phyloP scores from a whole-genome alignment of 2,888 invertebrate genomes.

The Campaea margaritaria region DNA sequence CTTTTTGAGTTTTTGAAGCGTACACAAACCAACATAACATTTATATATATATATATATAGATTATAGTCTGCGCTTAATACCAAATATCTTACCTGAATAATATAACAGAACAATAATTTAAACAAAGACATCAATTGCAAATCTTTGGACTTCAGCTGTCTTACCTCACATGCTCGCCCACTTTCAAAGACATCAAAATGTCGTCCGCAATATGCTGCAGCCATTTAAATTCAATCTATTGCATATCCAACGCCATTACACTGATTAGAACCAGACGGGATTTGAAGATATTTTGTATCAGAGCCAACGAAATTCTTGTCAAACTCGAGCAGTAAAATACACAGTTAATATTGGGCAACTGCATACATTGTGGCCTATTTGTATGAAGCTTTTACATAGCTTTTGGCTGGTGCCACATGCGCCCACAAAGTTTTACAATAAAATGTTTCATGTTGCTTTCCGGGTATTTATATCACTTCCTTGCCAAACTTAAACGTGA shows the following conservation, averaged over 20 bases:
- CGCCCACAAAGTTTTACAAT: slow-evolving; percentile 43
- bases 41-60: too few relatives aligned
- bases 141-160: slow-evolving; percentile 12
- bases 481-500: slow-evolving; percentile 10
- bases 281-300: slow-evolving; percentile 34
- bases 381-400: slow-evolving; percentile 40
- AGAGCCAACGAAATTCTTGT: slow-evolving; percentile 39
- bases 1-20: too few relatives aligned
- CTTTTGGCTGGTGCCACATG: slow-evolving; percentile 37
- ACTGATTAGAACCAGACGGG: slow-evolving; percentile 40
- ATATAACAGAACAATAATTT: neutral
- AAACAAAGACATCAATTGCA: slow-evolving; percentile 15
- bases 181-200: slow-evolving; percentile 27
- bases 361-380: slow-evolving; percentile 44
- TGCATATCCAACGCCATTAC: slow-evolving; percentile 30
- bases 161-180: slow-evolving; percentile 22
- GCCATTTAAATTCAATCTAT: slow-evolving; percentile 28
- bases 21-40: too few relatives aligned
- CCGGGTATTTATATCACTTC: slow-evolving; percentile 34
- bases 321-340: slow-evolving; percentile 37
- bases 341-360: slow-evolving; percentile 40
- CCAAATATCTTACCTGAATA: neutral
- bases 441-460: slow-evolving; percentile 40
- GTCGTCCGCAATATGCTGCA: slow-evolving; percentile 23
- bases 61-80: too few relatives aligned